Percentiles rank a stretch among this genome's conserved stretches.
phyloP scores from a whole-genome alignment of 2,113 vertebrate species.

The Morone chrysops region DNA sequence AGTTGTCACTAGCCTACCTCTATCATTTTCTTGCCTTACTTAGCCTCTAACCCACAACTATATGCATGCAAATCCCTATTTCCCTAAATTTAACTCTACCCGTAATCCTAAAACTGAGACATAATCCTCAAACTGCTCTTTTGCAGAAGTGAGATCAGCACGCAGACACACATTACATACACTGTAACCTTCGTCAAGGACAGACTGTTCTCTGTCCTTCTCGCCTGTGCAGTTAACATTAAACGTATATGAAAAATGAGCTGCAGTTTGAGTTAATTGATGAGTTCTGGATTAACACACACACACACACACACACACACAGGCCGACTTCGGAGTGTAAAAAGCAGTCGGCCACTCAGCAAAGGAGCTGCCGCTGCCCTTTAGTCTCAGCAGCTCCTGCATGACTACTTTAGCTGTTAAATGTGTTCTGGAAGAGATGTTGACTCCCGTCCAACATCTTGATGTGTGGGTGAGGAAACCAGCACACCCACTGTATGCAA shows the following conservation, averaged over 20 bases:
- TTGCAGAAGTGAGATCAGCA: not conserved
- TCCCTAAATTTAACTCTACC: not conserved
- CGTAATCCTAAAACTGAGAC: not conserved
- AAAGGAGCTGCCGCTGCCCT: conserved; percentile 2
- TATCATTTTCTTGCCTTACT: too few species aligned
- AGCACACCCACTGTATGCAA: conserved; percentile 33
- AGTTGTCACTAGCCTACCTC: too few species aligned
- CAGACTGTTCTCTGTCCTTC: conserved; percentile 39
- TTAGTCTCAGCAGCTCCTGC: conserved; percentile 24
- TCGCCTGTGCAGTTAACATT: conserved; percentile 34
- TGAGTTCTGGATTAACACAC: conserved; percentile 35
- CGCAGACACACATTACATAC: not conserved
- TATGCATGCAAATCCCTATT: not conserved
- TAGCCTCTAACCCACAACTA: not conserved
- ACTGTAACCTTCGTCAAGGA: conserved; percentile 41
- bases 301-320: not conserved
- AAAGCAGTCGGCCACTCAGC: not conserved
- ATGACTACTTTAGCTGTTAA: not conserved
- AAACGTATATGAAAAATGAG: conserved; percentile 37
- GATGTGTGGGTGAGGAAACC: conserved; percentile 38
- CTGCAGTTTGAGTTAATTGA: conserved; percentile 52
- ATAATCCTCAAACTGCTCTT: not conserved
- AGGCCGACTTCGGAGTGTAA: conserved; percentile 1
- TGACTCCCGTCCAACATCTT: conserved; percentile 39
- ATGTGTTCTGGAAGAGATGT: conserved; percentile 25